Conservation (phyloP, 1,140 invertebrate genomes). For the Phymorhynchus buccinoides region DNA sequence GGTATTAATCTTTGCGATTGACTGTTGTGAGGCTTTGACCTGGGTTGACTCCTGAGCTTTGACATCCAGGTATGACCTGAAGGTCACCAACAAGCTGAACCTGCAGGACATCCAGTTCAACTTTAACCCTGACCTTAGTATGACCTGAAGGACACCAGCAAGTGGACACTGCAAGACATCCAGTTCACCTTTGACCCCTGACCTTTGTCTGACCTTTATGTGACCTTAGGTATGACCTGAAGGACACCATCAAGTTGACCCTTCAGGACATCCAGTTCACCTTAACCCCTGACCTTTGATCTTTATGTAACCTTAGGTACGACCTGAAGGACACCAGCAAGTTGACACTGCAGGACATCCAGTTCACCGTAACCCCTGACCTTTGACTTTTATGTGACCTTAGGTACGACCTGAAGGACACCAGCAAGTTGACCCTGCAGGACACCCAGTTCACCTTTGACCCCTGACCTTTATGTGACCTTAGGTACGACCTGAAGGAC, state of each 20-base stretch:
- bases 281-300: too few relatives aligned
- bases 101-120: slow-evolving; percentile 72
- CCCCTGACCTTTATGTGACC: too few relatives aligned
- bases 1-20: too few relatives aligned
- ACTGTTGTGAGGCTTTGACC: too few relatives aligned
- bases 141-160: too few relatives aligned
- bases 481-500: slow-evolving; percentile 79
- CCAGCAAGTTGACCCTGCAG: slow-evolving; percentile 68
- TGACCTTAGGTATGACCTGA: slow-evolving; percentile 80
- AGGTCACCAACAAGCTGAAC: slow-evolving; percentile 71
- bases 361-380: slow-evolving; percentile 71
- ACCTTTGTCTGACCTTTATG: too few relatives aligned
- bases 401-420: slow-evolving; percentile 79
- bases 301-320: too few relatives aligned
- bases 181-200: too few relatives aligned
- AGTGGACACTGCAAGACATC: too few relatives aligned
- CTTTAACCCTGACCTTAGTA: too few relatives aligned
- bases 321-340: slow-evolving; percentile 74
- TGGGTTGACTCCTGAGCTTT: too few relatives aligned
- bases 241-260: slow-evolving; percentile 71
- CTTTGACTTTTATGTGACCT: too few relatives aligned
- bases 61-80: slow-evolving; percentile 77
- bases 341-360: slow-evolving; percentile 70
- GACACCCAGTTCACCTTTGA: slow-evolving; percentile 73
- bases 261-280: slow-evolving; percentile 73